Evolutionary conservation across 2,797 vertebrate species (phyloP), one percentile per base, ranked within the genome.

Genomic region (Salarias fasciatus): DNA sequence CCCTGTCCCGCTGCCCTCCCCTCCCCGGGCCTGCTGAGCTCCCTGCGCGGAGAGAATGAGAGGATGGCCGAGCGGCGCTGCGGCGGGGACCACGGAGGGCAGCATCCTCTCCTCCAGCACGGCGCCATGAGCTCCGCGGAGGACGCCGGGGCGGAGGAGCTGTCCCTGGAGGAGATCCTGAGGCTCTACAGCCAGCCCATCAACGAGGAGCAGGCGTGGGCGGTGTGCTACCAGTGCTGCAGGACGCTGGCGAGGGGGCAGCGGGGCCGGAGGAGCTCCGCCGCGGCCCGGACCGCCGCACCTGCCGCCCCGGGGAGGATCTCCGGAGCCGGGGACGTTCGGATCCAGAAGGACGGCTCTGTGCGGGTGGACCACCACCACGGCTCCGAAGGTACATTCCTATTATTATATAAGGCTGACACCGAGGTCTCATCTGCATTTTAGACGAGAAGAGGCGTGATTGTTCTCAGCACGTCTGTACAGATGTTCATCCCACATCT

Each of bases 141-240:
- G 60, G 85, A 79, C 2, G 74, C 84, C 2, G 85, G 71, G 49
- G 81, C 77, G 8, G 92, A 94, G 49, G 89, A 92, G 43, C 93
- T 98, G 67, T 92, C 92, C 11, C 75, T 98, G 90, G 95, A 94
- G 64, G 90, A 97, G 79, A 97, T 98, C 58, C 88, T 98, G 56
- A 78, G 72, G 69, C 93, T 97, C 1, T 98, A 98, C 73, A 94
- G 88, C 73, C 96, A 98, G 91, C 97, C 96, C 90, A 96, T 98
- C 87, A 98, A 98, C 57, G 97, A 99, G 88, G 96, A 99, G 91
- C 97, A 98, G 92, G 97, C 97, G 48, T 98, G 97, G 97, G 97
- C 96, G 62, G 96, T 99, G 58, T 99, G 96, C 63, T 98, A 94
- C 86, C 96, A 99, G 84, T 93, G 95, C 93, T 96, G 96, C 87